Base-by-base conservation (phyloP, 1,140 invertebrate species). In the Bombus huntii region DNA sequence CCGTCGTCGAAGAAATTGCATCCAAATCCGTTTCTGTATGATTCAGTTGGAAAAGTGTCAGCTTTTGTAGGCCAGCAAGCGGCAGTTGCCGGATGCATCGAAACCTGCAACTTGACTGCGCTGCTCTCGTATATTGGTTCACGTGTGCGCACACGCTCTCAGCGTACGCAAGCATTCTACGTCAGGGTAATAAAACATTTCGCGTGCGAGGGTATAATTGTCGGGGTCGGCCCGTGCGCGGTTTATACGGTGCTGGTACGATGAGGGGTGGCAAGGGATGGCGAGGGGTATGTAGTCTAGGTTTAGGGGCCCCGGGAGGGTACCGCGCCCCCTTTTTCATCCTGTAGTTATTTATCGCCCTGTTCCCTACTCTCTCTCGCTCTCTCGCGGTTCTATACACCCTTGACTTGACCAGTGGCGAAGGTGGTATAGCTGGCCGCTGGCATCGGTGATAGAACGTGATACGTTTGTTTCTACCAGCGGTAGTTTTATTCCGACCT, bases 311-410 rank as follows among this genome's bases (percentile, higher is more conserved):
- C 93, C 94, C 93, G 92, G 90, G 93, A 92, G 92, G 93, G 93
- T 92, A 93, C 91, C 91, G 91, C 92, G 91, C 93, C 94, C 94
- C 94, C 93, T 94, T 94, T 94, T 94, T 94, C 93, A 94, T 94
- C 91, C 93, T 93, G 92, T 93, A 92, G 94, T 94, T 94, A 94
- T 94, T 94, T 94, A 94, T 94, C 92, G 91, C 91, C 91, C 89
- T 92, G 88, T 90, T 90, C 92, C 88, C 88, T 84, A 85, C 81
- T 88, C 85, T 86, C 91, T 88, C 88, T 90, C 39, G 4, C 37
- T 39, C 68, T 71, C 68, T 28, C 34, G 80, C 79, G 81, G 82
- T 47, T 75, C 89, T 65, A 82, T 87, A 75, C 87, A 88, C 81
- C 87, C 59, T 88, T 68, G 85, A 70, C 70, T 86, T 88, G 78